Evolutionary conservation across 2,113 vertebrate species (phyloP).

Genomic region (Sporophila hypoxantha): DNA sequence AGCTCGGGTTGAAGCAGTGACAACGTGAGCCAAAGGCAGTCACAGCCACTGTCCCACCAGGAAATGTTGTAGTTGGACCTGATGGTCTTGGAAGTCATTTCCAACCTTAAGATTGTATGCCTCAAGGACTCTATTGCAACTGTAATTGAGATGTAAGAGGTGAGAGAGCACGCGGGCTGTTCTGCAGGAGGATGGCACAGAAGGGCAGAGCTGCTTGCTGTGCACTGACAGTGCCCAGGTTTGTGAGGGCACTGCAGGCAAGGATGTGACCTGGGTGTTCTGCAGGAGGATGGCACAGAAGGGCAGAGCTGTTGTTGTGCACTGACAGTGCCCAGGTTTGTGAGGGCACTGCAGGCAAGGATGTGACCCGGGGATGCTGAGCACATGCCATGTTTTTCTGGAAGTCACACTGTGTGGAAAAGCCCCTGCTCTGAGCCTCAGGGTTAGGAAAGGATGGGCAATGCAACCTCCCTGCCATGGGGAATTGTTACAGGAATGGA

Average conservation of each 20-base stretch:
- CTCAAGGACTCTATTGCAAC: rapidly evolving
- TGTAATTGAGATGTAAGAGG: not conserved
- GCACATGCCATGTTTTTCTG: not conserved
- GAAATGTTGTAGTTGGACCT: not conserved
- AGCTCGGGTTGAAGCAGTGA: not conserved
- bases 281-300: no score
- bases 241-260: not conserved
- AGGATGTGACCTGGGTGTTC: not conserved
- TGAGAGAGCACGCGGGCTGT: not conserved
- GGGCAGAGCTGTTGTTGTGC: no score
- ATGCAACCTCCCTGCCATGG: not conserved
- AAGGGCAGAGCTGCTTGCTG: not conserved
- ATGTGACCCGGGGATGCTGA: not conserved
- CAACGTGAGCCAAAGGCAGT: not conserved
- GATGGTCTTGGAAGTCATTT: not conserved
- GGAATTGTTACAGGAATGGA: not conserved
- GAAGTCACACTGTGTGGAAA: not conserved
- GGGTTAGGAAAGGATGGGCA: not conserved
- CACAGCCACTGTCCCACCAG: no score
- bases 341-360: not conserved
- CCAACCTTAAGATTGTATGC: not conserved
- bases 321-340: not conserved
- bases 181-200: not conserved
- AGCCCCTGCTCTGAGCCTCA: no score
- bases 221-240: not conserved